Evolutionary conservation across 2,797 vertebrate genomes (phyloP).

Genomic region (Holocentrus rufus): DNA sequence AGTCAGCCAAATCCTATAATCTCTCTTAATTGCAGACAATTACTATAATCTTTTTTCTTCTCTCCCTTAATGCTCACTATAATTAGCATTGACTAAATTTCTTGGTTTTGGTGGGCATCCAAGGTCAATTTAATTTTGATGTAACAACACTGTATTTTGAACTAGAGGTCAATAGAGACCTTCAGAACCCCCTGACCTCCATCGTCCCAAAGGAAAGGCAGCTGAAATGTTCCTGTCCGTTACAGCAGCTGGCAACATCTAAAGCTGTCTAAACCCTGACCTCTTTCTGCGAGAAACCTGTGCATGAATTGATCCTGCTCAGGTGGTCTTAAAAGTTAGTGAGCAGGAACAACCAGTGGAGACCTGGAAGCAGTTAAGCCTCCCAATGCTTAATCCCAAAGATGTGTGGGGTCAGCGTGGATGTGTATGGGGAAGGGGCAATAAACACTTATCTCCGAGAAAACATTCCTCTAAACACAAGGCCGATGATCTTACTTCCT

Average conservation of each 20-base stretch:
- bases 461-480: slow-evolving; percentile 69
- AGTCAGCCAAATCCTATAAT: slow-evolving; percentile 68
- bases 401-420: slow-evolving; percentile 62
- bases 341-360: slow-evolving; percentile 59
- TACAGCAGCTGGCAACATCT: slow-evolving; percentile 57
- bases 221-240: slow-evolving; percentile 32
- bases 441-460: slow-evolving; percentile 76
- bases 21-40: slow-evolving; percentile 73
- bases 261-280: slow-evolving; percentile 55
- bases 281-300: slow-evolving; percentile 58
- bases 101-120: slow-evolving; percentile 68
- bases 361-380: slow-evolving; percentile 75
- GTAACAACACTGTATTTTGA: slow-evolving; percentile 52
- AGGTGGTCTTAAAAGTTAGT: slow-evolving; percentile 74
- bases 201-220: slow-evolving; percentile 21
- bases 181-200: slow-evolving; percentile 49
- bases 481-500: slow-evolving; percentile 61
- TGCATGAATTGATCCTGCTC: slow-evolving; percentile 56
- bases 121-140: slow-evolving; percentile 67
- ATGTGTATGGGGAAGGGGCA: slow-evolving; percentile 61
- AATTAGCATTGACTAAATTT: slow-evolving; percentile 71
- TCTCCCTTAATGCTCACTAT: slow-evolving; percentile 56
- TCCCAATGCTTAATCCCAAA: slow-evolving; percentile 65
- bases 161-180: slow-evolving; percentile 36
- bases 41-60: slow-evolving; percentile 61